Evolutionary conservation across 2,113 vertebrate genomes (phyloP).

Genomic region (Bagarius yarrelli): DNA sequence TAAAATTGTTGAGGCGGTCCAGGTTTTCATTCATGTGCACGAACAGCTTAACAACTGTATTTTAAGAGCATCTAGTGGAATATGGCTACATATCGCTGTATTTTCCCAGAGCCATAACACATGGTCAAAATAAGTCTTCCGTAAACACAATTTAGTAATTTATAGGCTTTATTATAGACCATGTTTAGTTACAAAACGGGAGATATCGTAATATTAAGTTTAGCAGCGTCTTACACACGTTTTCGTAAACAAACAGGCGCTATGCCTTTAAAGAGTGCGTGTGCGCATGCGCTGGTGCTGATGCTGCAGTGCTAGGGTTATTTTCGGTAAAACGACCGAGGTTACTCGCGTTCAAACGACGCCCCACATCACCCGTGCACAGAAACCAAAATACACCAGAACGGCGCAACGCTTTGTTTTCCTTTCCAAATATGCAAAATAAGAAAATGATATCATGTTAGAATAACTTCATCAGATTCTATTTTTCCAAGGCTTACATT

Average conservation of each 20-base stretch:
- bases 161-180: too few species aligned
- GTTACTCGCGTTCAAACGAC: constrained; percentile 77
- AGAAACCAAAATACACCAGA: constrained; percentile 50
- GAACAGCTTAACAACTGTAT: background rate
- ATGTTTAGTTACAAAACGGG: too few species aligned
- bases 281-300: constrained; percentile 75
- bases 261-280: constrained; percentile 74
- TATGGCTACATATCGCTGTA: background rate
- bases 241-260: constrained; percentile 20
- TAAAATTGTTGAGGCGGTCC: too few species aligned
- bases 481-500: too few species aligned
- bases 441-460: background rate
- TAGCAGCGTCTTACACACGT: background rate
- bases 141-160: too few species aligned
- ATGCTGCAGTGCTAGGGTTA: constrained; percentile 82
- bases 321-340: constrained; percentile 74
- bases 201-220: background rate
- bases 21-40: too few species aligned
- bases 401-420: background rate
- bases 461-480: too few species aligned
- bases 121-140: too few species aligned
- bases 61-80: background rate
- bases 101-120: background rate
- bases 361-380: constrained; percentile 68
- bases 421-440: background rate